Percentiles rank a stretch among this genome's conserved stretches.
Evolutionary conservation across 2,797 vertebrate species (phyloP).

Genomic region (Labroides dimidiatus): DNA sequence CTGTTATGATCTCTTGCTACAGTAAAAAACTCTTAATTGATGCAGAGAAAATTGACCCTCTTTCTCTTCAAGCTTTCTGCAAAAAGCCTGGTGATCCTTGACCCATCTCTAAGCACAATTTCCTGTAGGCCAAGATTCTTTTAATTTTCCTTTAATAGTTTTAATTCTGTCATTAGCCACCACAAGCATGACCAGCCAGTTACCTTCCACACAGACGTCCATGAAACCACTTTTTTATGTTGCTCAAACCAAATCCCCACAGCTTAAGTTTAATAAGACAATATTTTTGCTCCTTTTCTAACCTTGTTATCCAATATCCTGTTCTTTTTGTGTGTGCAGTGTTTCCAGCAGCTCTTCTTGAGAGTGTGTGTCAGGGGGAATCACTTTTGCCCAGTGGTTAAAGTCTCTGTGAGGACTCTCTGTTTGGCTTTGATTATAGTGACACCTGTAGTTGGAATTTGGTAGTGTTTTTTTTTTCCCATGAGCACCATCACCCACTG

Average conservation of each 20-base stretch:
- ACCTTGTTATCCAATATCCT: slow-evolving; percentile 85
- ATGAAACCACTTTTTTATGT: slow-evolving; percentile 83
- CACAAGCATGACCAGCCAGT: slow-evolving; percentile 82
- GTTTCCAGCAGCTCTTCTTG: slow-evolving; percentile 53
- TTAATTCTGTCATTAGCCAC: slow-evolving; percentile 81
- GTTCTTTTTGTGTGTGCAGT: slow-evolving; percentile 63
- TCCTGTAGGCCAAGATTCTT: slow-evolving; percentile 80
- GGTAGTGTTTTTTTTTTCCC: too few relatives aligned
- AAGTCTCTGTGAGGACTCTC: too few relatives aligned
- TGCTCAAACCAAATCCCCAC: slow-evolving; percentile 81
- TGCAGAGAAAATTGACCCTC: slow-evolving; percentile 59
- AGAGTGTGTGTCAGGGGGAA: slow-evolving; percentile 34
- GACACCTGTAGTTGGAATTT: too few relatives aligned
- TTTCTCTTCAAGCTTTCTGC: slow-evolving; percentile 66
- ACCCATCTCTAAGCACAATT: slow-evolving; percentile 83
- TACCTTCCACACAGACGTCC: slow-evolving; percentile 81
- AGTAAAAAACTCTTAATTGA: slow-evolving; percentile 55
- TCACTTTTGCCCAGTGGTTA: too few relatives aligned
- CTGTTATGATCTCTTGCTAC: slow-evolving; percentile 50
- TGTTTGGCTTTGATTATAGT: too few relatives aligned
- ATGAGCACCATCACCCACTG: too few relatives aligned
- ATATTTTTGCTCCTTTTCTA: slow-evolving; percentile 81
- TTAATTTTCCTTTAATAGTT: slow-evolving; percentile 71
- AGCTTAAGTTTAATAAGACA: slow-evolving; percentile 83
- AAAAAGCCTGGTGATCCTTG: slow-evolving; percentile 79